A percentile compares a stretch with the other conserved stretches of the same genome.
Conservation (phyloP, 2,888 invertebrate genomes). For the Hypercompe scribonia region DNA sequence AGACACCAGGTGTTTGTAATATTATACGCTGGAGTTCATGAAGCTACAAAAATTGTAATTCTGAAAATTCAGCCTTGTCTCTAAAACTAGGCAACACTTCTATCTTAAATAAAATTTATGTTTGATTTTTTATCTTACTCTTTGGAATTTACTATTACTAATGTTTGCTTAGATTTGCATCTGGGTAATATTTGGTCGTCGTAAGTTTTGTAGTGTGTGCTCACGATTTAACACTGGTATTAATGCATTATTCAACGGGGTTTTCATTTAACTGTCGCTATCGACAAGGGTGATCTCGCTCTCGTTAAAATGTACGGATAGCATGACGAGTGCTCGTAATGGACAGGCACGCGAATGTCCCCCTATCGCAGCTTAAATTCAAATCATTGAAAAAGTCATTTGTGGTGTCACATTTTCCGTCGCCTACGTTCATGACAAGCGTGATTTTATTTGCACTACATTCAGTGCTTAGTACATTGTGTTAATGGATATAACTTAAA, state of each 20-base stretch:
- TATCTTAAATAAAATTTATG: too few relatives aligned
- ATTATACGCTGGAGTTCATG: too few relatives aligned
- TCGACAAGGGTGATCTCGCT: constrained; percentile 81
- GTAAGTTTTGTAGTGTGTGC: constrained; percentile 80
- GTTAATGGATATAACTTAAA: background rate
- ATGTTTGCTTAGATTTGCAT: constrained; percentile 84
- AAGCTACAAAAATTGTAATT: too few relatives aligned
- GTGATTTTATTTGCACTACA: constrained; percentile 44
- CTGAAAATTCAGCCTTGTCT: too few relatives aligned
- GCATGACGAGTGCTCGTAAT: constrained; percentile 84
- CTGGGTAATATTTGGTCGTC: constrained; percentile 76
- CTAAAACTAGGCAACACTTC: too few relatives aligned
- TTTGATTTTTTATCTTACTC: constrained; percentile 71
- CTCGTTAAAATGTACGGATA: constrained; percentile 86
- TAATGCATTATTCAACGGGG: constrained; percentile 86
- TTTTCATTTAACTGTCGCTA: constrained; percentile 85
- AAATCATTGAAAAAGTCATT: constrained; percentile 62
- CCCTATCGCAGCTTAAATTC: constrained; percentile 64
- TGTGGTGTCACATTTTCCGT: constrained; percentile 53
- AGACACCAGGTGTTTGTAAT: too few relatives aligned
- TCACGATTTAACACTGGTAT: constrained; percentile 86
- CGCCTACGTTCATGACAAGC: constrained; percentile 53
- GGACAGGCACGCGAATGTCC: constrained; percentile 65
- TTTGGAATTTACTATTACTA: constrained; percentile 78
- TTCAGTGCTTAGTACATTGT: constrained; percentile 17